phyloP scores from a whole-genome alignment of 2,113 vertebrate genomes.

The Leptosomus discolor region DNA sequence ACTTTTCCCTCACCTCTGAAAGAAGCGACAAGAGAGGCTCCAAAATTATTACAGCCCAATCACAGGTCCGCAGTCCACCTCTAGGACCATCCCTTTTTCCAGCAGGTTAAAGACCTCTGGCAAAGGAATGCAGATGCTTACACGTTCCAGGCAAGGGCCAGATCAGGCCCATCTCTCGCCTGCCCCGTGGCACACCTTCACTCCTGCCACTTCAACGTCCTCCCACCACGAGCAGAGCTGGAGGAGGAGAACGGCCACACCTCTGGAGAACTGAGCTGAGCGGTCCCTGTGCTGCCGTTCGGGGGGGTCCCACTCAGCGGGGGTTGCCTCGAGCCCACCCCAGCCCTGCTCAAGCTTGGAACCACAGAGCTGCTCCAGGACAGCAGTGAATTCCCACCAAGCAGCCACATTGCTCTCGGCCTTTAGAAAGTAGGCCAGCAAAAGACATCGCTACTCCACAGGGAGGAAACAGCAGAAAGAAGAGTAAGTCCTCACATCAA shows the following conservation, averaged over 20 bases:
- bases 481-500: not conserved
- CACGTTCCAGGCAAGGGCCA: not conserved
- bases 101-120: not conserved
- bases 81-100: not conserved
- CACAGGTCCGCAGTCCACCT: not conserved
- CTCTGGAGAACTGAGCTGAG: not conserved
- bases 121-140: not conserved
- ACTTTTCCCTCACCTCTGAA: not conserved
- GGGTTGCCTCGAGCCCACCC: not conserved
- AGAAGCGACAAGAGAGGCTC: not conserved
- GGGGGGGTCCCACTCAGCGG: fast-evolving
- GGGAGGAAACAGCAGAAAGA: not conserved
- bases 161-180: not conserved
- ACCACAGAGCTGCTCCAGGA: not conserved
- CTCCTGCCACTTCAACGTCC: not conserved
- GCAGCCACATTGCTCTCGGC: not conserved
- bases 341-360: not conserved
- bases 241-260: fast-evolving
- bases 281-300: fast-evolving
- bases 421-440: not conserved
- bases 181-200: not conserved
- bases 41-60: not conserved
- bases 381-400: not conserved
- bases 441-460: not conserved
- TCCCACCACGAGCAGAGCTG: fast-evolving